phyloP scores from a whole-genome alignment of 2,888 invertebrate species.

The Sarcophaga carnaria region DNA sequence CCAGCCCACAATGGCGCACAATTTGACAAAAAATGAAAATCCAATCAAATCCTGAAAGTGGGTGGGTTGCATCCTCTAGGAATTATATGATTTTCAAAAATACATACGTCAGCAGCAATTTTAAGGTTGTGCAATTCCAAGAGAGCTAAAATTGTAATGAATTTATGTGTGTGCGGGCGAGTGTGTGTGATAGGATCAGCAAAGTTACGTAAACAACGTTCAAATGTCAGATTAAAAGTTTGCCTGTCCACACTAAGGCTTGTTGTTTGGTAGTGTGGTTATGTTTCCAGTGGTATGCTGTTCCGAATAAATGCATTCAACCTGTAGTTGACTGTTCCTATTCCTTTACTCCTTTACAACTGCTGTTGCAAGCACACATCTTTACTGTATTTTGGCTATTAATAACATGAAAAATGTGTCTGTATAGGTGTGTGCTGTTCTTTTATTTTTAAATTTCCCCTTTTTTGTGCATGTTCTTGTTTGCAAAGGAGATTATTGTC shows the following conservation, averaged over 20 bases:
- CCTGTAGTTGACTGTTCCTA: not conserved
- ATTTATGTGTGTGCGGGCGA: not conserved
- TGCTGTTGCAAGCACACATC: not conserved
- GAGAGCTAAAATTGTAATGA: not conserved
- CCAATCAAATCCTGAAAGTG: not conserved
- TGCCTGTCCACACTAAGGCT: not conserved
- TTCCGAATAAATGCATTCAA: too few relatives aligned
- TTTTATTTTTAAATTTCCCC: too few relatives aligned
- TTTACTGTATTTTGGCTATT: too few relatives aligned
- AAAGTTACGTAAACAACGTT: conserved; percentile 59
- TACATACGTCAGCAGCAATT: not conserved
- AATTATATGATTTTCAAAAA: not conserved
- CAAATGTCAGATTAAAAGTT: conserved; percentile 46
- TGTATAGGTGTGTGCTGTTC: not conserved
- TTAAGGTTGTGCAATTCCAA: not conserved
- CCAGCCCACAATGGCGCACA: too few relatives aligned
- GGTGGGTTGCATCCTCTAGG: not conserved
- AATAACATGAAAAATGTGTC: not conserved
- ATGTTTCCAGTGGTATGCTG: not conserved
- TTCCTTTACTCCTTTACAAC: not conserved
- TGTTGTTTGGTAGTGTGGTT: not conserved
- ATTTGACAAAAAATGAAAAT: not conserved
- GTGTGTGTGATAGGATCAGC: conserved; percentile 34
- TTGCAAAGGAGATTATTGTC: too few relatives aligned
- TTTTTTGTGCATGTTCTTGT: too few relatives aligned